These are phyloP conservation scores for Leptodactylus fuscus DNA, from an alignment of 2,113 vertebrate species.

Conservation along the genomic window DNA sequence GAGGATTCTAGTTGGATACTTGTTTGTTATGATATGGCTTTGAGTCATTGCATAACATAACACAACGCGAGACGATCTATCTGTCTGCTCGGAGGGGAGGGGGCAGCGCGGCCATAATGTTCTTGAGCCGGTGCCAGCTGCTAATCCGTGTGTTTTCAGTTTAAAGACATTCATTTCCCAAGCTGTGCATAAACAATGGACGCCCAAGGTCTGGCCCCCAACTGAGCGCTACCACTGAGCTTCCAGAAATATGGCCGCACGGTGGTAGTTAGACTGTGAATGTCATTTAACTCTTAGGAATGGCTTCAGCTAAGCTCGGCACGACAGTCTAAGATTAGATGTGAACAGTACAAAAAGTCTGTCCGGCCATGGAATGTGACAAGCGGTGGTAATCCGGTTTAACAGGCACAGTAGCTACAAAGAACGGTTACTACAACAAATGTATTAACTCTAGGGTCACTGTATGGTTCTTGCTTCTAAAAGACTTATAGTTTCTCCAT, in stretches of 20 bases:
- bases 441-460: constrained; percentile 42
- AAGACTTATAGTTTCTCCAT: neutral
- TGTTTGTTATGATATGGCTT: constrained; percentile 51
- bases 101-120: constrained; percentile 58
- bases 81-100: neutral
- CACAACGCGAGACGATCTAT: constrained; percentile 29
- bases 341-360: constrained; percentile 38
- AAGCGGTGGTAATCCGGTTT: constrained; percentile 56
- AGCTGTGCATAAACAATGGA: constrained; percentile 62
- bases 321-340: neutral
- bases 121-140: constrained; percentile 62
- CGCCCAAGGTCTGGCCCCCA: constrained; percentile 54
- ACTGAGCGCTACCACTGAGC: constrained; percentile 31
- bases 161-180: constrained; percentile 63
- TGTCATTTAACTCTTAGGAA: neutral
- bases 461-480: neutral
- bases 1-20: constrained; percentile 20
- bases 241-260: constrained; percentile 31
- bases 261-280: constrained; percentile 14
- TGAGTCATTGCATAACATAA: constrained; percentile 55
- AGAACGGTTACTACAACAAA: constrained; percentile 52
- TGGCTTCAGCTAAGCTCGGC: neutral
- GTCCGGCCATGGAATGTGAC: constrained; percentile 45
- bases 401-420: constrained; percentile 54
- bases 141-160: constrained; percentile 62